Evolutionary conservation across 2,113 vertebrate genomes (phyloP), one percentile per base, ranked within the genome.

Genomic region (Fregetta grallaria): DNA sequence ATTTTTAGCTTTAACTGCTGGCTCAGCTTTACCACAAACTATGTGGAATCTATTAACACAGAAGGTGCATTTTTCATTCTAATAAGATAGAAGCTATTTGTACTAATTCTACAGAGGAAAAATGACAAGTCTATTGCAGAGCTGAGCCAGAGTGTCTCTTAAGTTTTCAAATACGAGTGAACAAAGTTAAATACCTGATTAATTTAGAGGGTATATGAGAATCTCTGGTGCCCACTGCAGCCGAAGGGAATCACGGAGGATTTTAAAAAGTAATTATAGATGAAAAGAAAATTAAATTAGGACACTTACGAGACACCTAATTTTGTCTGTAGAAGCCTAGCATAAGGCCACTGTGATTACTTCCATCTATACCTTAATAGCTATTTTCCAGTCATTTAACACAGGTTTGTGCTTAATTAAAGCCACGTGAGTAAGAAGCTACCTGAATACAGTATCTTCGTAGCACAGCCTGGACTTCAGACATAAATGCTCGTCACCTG

Each of bases 1-100:
- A 92, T 95, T 96, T 95, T 96, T 87, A 96, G 73, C 62, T 94
- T 89, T 73, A 85, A 73, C 49, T 95, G 84, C 84, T 90, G 81
- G 86, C 84, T 95, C 94, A 95, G 89, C 74, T 84, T 90, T 90
- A 78, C 92, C 80, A 95, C 79, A 95, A 94, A 80, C 77, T 92
- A 71, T 74, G 82, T 71, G 88, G 75, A 92, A 96, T 53, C 61
- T 65, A 73, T 81, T 86, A 88, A 70, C 38, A 61, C 84, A 82
- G 85, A 87, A 94, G 66, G 74, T 82, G 66, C 27, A 73, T 91
- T 90, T 95, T 91, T 87, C 86, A 68, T 82, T 91, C 91, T 85
- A 94, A 23, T 73, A 82, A 71, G 72, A 79, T 11, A 91, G 86
- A 88, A 94, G 76, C 11, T 78, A 76, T 86, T 90, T 79, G 74